Evolutionary conservation across 2,888 invertebrate genomes (phyloP), one percentile per base, ranked within the genome.

Genomic region (Cerastoderma edule): DNA sequence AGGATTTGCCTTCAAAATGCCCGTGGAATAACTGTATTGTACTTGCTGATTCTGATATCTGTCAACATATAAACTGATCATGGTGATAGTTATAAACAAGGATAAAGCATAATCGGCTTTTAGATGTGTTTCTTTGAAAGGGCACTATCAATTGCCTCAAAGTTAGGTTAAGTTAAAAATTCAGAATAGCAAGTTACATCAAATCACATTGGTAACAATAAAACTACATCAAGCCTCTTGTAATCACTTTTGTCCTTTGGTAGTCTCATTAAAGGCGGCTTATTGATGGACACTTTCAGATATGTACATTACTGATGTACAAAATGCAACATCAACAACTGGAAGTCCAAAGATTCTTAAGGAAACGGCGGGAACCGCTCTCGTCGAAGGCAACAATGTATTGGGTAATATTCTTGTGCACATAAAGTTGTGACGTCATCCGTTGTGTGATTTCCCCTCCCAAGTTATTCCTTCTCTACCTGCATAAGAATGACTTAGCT

Each of bases 351-450:
- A 90, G 67, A 93, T 97, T 28, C 86, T 96, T 19, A 96, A 95
- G 80, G 95, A 97, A 89, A 95, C 91, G 0, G 90, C 85, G 1
- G 91, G 93, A 8, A 93, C 94, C 33, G 94, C 94, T 1, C 92
- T 93, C 94, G 96, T 98, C 0, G 96, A 97, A 85, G 98, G 97
- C 0, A 94, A 95, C 83, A 96, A 97, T 89, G 95, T 96, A 0
- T 93, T 98, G 2, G 97, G 97, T 2, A 96, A 63, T 22, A n/a
- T n/a, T n/a, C n/a, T n/a, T n/a, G n/a, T n/a, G n/a, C n/a, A n/a
- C n/a, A n/a, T n/a, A n/a, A n/a, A n/a, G n/a, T n/a, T n/a, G n/a
- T n/a, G n/a, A n/a, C n/a, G n/a, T n/a, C n/a, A n/a, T n/a, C n/a
- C n/a, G n/a, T n/a, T n/a, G n/a, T n/a, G n/a, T n/a, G n/a, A n/a